phyloP scores from a whole-genome alignment of 2,888 invertebrate genomes.

The Capitulum mitella region DNA sequence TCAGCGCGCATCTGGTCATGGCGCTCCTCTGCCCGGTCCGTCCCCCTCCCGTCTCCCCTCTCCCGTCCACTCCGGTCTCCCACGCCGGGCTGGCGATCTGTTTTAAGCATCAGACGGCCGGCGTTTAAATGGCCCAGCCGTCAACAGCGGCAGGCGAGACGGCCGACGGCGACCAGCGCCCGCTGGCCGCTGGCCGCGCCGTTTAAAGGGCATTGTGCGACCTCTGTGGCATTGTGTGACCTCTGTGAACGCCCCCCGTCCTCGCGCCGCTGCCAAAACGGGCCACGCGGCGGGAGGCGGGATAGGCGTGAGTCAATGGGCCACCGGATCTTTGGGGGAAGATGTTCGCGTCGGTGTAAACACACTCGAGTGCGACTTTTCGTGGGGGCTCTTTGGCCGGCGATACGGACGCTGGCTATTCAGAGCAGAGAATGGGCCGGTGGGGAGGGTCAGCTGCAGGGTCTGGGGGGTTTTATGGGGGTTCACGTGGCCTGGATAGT shows the following conservation, averaged over 20 bases:
- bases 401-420: background rate
- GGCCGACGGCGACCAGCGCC: background rate
- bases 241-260: background rate
- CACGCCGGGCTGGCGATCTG: background rate
- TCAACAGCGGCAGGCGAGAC: background rate
- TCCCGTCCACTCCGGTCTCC: background rate
- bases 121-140: background rate
- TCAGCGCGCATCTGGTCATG: background rate
- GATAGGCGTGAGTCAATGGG: background rate
- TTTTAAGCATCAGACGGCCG: background rate
- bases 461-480: background rate
- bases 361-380: background rate
- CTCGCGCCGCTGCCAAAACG: background rate
- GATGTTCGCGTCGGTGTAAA: background rate
- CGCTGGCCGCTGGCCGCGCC: background rate
- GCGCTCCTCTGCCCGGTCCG: background rate
- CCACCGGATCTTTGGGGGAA: too few species aligned
- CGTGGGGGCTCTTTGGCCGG: background rate
- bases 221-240: conserved; percentile 1
- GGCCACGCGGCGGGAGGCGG: background rate
- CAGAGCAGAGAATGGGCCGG: background rate
- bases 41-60: background rate
- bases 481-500: too few species aligned
- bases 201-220: conserved; percentile 7
- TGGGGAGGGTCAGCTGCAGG: background rate